Evolutionary conservation across 2,888 invertebrate species (phyloP), one percentile per base, ranked within the genome.

Genomic region (Hoplodrina ambigua): DNA sequence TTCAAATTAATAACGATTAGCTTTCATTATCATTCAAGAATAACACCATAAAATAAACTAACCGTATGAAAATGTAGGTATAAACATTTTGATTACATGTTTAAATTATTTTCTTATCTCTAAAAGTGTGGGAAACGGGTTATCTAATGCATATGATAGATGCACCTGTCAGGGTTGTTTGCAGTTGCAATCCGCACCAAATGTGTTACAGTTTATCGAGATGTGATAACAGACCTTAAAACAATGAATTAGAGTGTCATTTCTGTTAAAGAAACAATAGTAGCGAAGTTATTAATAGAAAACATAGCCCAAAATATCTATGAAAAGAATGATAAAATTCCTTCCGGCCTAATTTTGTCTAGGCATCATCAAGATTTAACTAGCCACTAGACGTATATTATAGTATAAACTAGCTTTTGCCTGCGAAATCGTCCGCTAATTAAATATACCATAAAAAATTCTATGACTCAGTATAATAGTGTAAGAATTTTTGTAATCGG

Each of bases 131-230:
- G 57, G 77, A 83, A 81, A 56, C 65, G 10, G 68, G 67, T 83
- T 78, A 82, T 82, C 84, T 75, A 30, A 66, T 71, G 15, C 60
- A 46, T 50, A 73, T 78, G 78, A 81, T 78, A 70, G 69, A 75
- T 83, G 78, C 72, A 71, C 75, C 55, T 80, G 67, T 69, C 71
- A 33, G 50, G n/a, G 8, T 25, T 82, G 74, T 80, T 76, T 76
- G 80, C 70, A 64, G 58, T 55, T 64, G 69, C 68, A 83, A 83
- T 72, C 68, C 58, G 59, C 49, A 56, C 57, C 25, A 19, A 67
- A 66, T 52, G 46, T 67, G 53, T 63, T 57, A 60, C 62, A 56
- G 25, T 58, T 44, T 10, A 15, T 59, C 17, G 7, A 61, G n/a
- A 11, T 77, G 15, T 37, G 46, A 63, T 46, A 60, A 49, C 19